These are phyloP conservation scores for Motacilla tschutschensis DNA, from an alignment of 2,113 vertebrate genomes.

Conservation along the genomic window DNA sequence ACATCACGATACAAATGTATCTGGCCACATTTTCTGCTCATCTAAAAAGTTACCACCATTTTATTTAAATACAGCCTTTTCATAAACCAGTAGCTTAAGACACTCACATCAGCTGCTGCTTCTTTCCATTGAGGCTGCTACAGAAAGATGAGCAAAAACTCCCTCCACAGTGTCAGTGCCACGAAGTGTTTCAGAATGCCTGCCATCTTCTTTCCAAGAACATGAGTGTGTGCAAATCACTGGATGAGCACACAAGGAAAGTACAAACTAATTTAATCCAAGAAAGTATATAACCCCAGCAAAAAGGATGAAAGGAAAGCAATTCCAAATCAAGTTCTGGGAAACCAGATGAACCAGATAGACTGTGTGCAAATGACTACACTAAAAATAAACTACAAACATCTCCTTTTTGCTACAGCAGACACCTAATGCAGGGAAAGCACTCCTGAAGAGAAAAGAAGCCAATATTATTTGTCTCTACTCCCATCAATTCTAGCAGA, in stretches of 20 bases:
- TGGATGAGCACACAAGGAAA: not conserved
- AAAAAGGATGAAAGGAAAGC: not conserved
- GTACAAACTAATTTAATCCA: not conserved
- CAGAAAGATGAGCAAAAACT: not conserved
- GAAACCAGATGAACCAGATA: not conserved
- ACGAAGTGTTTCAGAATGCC: not conserved
- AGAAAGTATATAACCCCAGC: not conserved
- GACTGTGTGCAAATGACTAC: not conserved
- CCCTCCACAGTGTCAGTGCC: not conserved
- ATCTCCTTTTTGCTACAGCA: not conserved
- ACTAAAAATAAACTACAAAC: not conserved
- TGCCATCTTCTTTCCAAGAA: not conserved
- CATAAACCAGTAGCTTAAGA: not conserved
- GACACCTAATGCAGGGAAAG: not conserved
- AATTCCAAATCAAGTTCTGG: not conserved
- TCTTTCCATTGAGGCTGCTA: not conserved
- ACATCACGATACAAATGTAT: not conserved
- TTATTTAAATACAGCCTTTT: not conserved
- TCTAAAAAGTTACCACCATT: not conserved
- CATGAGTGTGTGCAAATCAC: not conserved
- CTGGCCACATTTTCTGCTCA: accelerated
- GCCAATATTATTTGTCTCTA: not conserved
- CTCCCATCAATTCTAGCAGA: not conserved
- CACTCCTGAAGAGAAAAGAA: not conserved
- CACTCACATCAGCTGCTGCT: not conserved